Base-by-base conservation (phyloP, 1,140 invertebrate species). In the Aphidius gifuensis region DNA sequence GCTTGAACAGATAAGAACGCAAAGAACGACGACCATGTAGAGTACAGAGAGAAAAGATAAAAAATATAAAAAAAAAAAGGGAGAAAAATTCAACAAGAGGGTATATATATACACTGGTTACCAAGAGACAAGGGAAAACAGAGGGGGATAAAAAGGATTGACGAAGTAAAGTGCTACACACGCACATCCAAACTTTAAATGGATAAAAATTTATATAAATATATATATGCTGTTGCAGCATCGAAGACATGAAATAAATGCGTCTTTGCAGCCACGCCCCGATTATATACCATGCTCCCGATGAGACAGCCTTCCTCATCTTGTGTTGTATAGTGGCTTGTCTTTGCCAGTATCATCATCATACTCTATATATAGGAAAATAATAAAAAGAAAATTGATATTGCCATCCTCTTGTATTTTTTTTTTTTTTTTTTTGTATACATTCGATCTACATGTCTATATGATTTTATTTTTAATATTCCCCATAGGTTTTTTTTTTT, bases 241-340 rank as follows among this genome's bases (percentile, higher is more conserved):
- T 44, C 64, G 64, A 65, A 66, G 67, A 50, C 58, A 49, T 44
- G 66, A 63, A 65, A 66, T 68, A 67, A 48, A 66, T 65, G 65
- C 64, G 66, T 60, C 65, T 66, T 49, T 9, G 23, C 61, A 42
- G 54, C 61, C 61, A 62, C 61, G 61, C 61, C 61, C 55, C 61
- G 45, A 44, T 32, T 61, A 61, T 44, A 45, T 40, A 45, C 38
- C 11, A 5, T 61, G 60, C 60, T 61, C 60, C 60, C 40, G 61
- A 58, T 51, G 62, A 68, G 59, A 68, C 65, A 66, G 66, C 65
- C 66, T 63, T 66, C 64, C 64, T 63, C 63, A 51, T 60, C 62
- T 43, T 59, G 44, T 21, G 42, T 43, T 59, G 44, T 21, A 45
- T 39, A 45, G 46, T 50, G 64, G 60, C 66, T 65, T 68, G 66